These are phyloP conservation scores for Pica pica DNA, from an alignment of 2,113 vertebrate genomes.

Conservation along the genomic window DNA sequence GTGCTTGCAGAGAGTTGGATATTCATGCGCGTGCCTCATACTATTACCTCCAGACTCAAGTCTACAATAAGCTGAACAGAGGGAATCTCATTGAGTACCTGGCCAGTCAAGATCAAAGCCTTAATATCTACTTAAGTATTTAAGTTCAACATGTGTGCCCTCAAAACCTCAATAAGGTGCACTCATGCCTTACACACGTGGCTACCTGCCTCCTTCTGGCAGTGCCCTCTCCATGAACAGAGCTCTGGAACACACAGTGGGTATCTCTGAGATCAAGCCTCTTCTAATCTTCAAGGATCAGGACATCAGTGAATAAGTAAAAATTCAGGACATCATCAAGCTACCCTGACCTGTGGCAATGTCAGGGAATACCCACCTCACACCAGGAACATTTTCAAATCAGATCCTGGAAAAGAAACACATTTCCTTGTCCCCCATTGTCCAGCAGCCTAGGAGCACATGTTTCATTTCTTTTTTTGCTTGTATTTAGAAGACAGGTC, in stretches of 20 bases:
- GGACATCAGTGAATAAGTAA: neutral
- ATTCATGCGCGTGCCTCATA: neutral
- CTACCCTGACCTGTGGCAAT: neutral
- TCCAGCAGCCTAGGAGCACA: neutral
- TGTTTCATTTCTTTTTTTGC: fast-evolving
- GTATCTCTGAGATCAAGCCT: neutral
- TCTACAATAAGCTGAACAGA: neutral
- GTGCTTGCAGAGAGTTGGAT: neutral
- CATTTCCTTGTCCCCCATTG: neutral
- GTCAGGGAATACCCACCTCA: neutral
- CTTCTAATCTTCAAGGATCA: neutral
- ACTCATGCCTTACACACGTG: neutral
- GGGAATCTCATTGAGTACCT: neutral
- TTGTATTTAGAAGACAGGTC: neutral
- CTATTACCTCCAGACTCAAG: neutral
- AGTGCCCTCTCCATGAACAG: neutral
- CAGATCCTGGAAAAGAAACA: neutral
- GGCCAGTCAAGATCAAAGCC: neutral
- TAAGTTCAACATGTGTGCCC: neutral
- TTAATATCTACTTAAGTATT: neutral
- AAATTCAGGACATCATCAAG: neutral
- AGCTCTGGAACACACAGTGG: neutral
- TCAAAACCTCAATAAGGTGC: neutral
- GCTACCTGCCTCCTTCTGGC: neutral
- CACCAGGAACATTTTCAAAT: neutral